Evolutionary conservation across 1,140 invertebrate genomes (phyloP).

Genomic region (Eupristina koningsbergeri): DNA sequence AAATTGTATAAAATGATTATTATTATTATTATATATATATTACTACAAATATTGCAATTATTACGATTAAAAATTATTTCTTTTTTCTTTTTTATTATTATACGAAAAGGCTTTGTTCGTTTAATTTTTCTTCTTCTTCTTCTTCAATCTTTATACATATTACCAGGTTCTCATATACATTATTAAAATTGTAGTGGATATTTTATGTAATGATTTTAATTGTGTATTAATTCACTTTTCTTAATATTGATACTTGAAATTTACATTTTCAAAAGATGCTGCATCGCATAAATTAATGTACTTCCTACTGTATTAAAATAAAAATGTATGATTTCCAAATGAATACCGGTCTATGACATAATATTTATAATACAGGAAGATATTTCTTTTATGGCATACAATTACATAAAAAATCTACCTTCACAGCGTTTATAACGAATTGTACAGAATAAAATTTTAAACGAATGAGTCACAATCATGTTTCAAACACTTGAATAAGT

Average conservation of each 20-base stretch:
- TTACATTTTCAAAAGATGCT: not conserved
- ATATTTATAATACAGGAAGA: not conserved
- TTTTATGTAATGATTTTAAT: not conserved
- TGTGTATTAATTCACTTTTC: not conserved
- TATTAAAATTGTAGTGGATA: not conserved
- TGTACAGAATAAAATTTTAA: not conserved
- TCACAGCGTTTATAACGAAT: no score
- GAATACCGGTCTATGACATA: not conserved
- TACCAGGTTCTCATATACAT: not conserved
- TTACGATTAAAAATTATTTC: not conserved
- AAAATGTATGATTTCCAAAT: not conserved
- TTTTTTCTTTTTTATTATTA: no score
- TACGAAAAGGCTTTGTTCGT: not conserved
- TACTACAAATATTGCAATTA: not conserved
- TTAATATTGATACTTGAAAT: not conserved
- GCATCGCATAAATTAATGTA: not conserved
- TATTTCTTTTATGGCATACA: not conserved
- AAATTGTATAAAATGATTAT: conserved; percentile 2
- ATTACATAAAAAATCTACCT: not conserved
- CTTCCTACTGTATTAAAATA: not conserved
- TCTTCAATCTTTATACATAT: not conserved
- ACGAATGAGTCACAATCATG: not conserved
- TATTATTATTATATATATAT: no score
- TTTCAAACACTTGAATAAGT: not conserved
- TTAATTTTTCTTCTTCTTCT: not conserved